Conservation (phyloP, 2,888 invertebrate genomes). For the Drosophila koepferae region DNA sequence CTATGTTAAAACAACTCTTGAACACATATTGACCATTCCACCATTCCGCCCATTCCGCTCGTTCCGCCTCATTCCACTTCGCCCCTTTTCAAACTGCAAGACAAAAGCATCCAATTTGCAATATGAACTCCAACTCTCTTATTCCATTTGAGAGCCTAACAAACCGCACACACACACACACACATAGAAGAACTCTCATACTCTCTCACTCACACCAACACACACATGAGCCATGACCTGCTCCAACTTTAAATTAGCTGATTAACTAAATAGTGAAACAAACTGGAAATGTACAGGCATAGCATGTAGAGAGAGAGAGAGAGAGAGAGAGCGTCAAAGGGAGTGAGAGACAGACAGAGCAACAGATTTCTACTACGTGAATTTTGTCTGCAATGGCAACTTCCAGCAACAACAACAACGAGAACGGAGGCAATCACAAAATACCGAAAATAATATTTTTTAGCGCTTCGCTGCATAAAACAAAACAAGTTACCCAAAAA, state of each 20-base stretch:
- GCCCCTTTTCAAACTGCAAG: slow-evolving; percentile 12
- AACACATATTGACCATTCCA: slow-evolving; percentile 6
- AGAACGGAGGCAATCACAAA: slow-evolving; percentile 74
- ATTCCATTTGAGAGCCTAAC: slow-evolving; percentile 19
- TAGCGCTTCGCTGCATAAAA: slow-evolving; percentile 73
- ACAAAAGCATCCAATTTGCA: slow-evolving; percentile 42
- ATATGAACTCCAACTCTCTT: slow-evolving; percentile 17
- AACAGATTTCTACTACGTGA: slow-evolving; percentile 58
- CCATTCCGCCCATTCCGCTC: not conserved
- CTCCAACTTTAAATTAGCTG: slow-evolving; percentile 76
- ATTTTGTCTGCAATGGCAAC: slow-evolving; percentile 56
- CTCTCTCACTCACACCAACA: slow-evolving; percentile 3
- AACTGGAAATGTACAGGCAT: slow-evolving; percentile 44
- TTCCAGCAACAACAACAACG: slow-evolving; percentile 7
- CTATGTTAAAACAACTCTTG: slow-evolving; percentile 21
- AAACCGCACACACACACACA: slow-evolving; percentile 14
- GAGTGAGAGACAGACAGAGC: slow-evolving; percentile 24
- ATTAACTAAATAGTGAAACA: slow-evolving; percentile 77
- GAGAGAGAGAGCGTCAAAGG: not conserved
- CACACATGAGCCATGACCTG: slow-evolving; percentile 11
- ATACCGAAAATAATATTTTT: slow-evolving; percentile 77
- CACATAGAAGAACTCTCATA: not conserved
- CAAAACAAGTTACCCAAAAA: slow-evolving; percentile 56
- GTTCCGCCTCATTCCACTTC: not conserved
- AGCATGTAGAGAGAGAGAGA: slow-evolving; percentile 1